Evolutionary conservation across 2,113 vertebrate species (phyloP).

Genomic region (Ranitomeya imitator): DNA sequence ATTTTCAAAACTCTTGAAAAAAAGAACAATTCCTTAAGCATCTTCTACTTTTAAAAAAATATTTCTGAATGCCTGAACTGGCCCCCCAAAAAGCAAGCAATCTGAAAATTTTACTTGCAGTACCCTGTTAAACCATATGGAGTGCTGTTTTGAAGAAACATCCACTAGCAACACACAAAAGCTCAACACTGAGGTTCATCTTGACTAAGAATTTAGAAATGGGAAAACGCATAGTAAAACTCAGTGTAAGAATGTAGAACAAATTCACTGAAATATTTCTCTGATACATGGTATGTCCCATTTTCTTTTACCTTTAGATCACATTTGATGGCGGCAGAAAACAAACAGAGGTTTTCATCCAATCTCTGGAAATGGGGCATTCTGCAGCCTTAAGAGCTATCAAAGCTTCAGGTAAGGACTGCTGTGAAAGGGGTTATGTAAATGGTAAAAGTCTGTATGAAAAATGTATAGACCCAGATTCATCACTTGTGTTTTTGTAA

Average conservation of each 20-base stretch:
- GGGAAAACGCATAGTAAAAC: no score
- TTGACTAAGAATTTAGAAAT: background rate
- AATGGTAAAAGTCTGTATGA: background rate
- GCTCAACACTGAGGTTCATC: no score
- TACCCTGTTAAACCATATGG: background rate
- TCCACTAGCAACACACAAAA: background rate
- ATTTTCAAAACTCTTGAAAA: no score
- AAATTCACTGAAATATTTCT: no score
- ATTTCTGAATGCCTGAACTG: no score
- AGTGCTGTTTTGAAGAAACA: background rate
- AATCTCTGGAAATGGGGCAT: constrained; percentile 94
- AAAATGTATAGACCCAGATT: no score
- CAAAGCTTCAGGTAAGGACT: constrained; percentile 87
- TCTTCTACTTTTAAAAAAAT: no score
- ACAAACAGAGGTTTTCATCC: constrained; percentile 89
- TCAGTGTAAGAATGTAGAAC: no score
- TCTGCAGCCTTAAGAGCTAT: constrained; percentile 87
- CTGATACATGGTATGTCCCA: background rate
- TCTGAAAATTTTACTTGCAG: background rate
- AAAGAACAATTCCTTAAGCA: no score
- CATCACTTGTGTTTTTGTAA: no score
- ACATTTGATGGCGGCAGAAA: constrained; percentile 85
- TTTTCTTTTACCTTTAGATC: constrained; percentile 71
- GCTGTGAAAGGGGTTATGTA: background rate
- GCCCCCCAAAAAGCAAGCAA: no score